Evolutionary conservation across 2,888 invertebrate species (phyloP).

Genomic region (Watsonalla binaria): DNA sequence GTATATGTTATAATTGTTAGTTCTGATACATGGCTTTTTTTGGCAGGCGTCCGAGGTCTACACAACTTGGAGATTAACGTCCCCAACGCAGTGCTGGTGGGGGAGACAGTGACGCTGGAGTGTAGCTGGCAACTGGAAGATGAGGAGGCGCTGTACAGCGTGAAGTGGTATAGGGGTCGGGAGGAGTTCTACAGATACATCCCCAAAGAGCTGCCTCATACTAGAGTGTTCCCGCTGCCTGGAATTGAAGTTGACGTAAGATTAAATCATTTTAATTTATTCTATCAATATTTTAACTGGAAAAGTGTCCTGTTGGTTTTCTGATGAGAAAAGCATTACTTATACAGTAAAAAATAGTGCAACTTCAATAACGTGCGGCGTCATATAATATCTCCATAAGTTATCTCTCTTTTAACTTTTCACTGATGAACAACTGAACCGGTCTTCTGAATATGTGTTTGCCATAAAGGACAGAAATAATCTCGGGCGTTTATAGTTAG

Average conservation of each 20-base stretch:
- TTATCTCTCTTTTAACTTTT: too few species aligned
- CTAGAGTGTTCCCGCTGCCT: constrained; percentile 83
- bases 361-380: too few species aligned
- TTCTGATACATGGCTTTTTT: constrained; percentile 1
- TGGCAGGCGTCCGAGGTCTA: constrained; percentile 78
- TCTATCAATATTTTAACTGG: neutral
- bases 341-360: too few species aligned
- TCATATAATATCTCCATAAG: too few species aligned
- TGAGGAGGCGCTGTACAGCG: constrained; percentile 84
- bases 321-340: too few species aligned
- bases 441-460: too few species aligned
- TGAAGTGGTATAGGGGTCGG: constrained; percentile 89
- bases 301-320: neutral
- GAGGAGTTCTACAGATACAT: constrained; percentile 89
- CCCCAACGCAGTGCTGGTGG: constrained; percentile 84
- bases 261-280: constrained; percentile 24
- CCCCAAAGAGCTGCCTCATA: constrained; percentile 87
- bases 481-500: too few species aligned
- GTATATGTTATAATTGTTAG: neutral
- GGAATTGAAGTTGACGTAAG: constrained; percentile 87
- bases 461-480: too few species aligned
- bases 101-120: constrained; percentile 85
- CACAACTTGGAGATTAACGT: constrained; percentile 85
- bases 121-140: constrained; percentile 87
- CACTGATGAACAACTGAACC: too few species aligned